Evolutionary conservation across 2,888 invertebrate genomes (phyloP).

Genomic region (Erynnis tages): DNA sequence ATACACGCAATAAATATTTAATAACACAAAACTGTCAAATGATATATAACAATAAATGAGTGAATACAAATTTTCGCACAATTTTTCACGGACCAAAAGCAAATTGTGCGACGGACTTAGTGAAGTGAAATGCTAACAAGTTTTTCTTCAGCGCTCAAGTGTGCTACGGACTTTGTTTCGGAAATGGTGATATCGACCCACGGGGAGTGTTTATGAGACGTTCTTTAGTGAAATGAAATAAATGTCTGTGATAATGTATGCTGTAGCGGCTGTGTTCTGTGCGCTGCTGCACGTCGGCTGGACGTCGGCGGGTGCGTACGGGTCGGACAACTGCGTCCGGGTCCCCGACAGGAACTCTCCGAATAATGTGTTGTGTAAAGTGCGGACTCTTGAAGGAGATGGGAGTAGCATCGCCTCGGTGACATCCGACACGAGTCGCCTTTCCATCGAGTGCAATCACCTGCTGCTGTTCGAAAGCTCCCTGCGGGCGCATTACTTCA

Average conservation of each 20-base stretch:
- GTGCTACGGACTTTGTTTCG: constrained; percentile 78
- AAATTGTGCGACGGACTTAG: constrained; percentile 52
- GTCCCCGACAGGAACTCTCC: constrained; percentile 69
- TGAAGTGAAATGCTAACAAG: constrained; percentile 76
- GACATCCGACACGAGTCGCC: constrained; percentile 85
- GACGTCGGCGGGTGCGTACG: constrained; percentile 77
- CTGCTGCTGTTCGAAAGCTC: constrained; percentile 90
- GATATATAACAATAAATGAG: constrained; percentile 50
- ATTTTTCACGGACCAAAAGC: constrained; percentile 44
- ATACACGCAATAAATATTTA: constrained; percentile 73
- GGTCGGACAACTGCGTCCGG: constrained; percentile 75
- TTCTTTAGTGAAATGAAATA: constrained; percentile 77
- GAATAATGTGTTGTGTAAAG: constrained; percentile 84
- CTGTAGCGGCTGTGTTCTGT: constrained; percentile 70
- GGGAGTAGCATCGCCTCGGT: constrained; percentile 84
- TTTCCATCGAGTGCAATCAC: constrained; percentile 89
- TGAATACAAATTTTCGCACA: constrained; percentile 44
- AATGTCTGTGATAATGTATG: constrained; percentile 79
- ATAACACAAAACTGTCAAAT: constrained; percentile 63
- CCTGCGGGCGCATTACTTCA: constrained; percentile 86
- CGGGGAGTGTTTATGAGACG: constrained; percentile 79
- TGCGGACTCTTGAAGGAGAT: constrained; percentile 86
- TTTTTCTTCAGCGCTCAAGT: constrained; percentile 70
- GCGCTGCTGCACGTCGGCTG: constrained; percentile 79
- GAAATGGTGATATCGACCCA: constrained; percentile 82